phyloP scores from a whole-genome alignment of 2,797 vertebrate species.

The Neosalanx taihuensis region DNA sequence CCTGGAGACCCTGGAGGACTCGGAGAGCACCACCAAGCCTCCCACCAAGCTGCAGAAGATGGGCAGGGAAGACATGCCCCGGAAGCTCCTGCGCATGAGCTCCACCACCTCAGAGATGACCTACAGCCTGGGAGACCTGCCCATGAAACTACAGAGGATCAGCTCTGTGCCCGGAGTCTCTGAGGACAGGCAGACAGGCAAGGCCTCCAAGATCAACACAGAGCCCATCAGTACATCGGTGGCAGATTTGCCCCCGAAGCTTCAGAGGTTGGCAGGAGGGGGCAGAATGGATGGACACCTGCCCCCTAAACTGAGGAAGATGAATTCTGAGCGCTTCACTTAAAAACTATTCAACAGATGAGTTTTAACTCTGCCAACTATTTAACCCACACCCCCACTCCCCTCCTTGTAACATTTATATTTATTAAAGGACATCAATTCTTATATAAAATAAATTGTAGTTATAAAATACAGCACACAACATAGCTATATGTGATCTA shows the following conservation, averaged over 20 bases:
- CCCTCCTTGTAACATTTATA: slow-evolving; percentile 62
- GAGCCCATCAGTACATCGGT: slow-evolving; percentile 97
- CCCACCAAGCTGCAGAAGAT: slow-evolving; percentile 98
- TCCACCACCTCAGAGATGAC: slow-evolving; percentile 99
- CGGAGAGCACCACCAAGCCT: slow-evolving; percentile 85
- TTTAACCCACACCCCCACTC: slow-evolving; percentile 23
- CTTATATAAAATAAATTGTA: slow-evolving; percentile 69
- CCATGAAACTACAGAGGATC: slow-evolving; percentile 98
- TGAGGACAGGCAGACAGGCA: slow-evolving; percentile 89
- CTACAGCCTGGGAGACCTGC: slow-evolving; percentile 95
- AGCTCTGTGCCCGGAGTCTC: slow-evolving; percentile 97
- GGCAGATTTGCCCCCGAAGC: slow-evolving; percentile 96
- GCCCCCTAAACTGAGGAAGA: slow-evolving; percentile 96
- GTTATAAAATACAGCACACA: slow-evolving; percentile 63
- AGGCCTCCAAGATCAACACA: slow-evolving; percentile 83
- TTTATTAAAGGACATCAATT: slow-evolving; percentile 73
- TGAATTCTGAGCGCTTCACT: slow-evolving; percentile 98
- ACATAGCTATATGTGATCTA: slow-evolving; percentile 59
- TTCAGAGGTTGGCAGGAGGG: slow-evolving; percentile 90
- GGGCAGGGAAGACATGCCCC: slow-evolving; percentile 90
- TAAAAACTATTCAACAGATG: slow-evolving; percentile 66
- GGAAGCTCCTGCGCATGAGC: slow-evolving; percentile 97
- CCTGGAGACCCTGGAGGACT: slow-evolving; percentile 90
- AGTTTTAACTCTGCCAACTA: slow-evolving; percentile 51
- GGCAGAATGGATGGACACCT: slow-evolving; percentile 93